phyloP scores from a whole-genome alignment of 2,888 invertebrate species.

The Plagiodera versicolora region DNA sequence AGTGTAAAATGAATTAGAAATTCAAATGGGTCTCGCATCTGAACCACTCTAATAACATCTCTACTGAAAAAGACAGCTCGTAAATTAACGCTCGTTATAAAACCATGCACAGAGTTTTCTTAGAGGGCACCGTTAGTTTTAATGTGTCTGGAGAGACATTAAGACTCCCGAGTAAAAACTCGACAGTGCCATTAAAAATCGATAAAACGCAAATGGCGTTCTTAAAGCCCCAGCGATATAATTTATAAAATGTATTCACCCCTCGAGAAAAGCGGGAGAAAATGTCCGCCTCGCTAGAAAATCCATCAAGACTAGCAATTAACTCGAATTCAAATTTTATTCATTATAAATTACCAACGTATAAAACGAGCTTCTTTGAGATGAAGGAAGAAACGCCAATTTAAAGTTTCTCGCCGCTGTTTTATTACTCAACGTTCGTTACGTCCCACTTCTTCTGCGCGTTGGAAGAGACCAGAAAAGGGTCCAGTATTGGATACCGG shows the following conservation, averaged over 20 bases:
- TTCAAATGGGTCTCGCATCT: not conserved
- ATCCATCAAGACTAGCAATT: constrained; percentile 56
- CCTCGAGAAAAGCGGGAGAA: constrained; percentile 48
- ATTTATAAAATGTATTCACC: constrained; percentile 52
- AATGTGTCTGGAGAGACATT: constrained; percentile 39
- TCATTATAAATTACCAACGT: constrained; percentile 57
- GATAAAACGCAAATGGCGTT: constrained; percentile 53
- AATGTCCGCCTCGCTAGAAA: constrained; percentile 51
- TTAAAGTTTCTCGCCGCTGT: constrained; percentile 53
- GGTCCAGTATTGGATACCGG: constrained; percentile 20
- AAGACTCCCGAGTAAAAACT: constrained; percentile 39
- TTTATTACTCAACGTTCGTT: constrained; percentile 40
- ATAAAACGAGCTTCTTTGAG: constrained; percentile 55
- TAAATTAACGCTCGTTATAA: constrained; percentile 16
- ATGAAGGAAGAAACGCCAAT: constrained; percentile 54
- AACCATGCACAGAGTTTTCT: constrained; percentile 27
- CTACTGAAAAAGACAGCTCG: constrained; percentile 10
- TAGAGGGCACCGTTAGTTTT: constrained; percentile 33
- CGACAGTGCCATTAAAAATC: constrained; percentile 48
- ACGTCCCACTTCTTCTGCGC: constrained; percentile 29
- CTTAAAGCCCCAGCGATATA: constrained; percentile 51
- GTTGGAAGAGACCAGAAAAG: constrained; percentile 19
- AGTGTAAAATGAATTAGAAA: not conserved
- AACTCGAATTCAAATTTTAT: constrained; percentile 57
- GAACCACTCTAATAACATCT: constrained; percentile 3